These are phyloP conservation scores for Hypsopygia costalis DNA, from an alignment of 2,888 invertebrate species.

Conservation along the genomic window DNA sequence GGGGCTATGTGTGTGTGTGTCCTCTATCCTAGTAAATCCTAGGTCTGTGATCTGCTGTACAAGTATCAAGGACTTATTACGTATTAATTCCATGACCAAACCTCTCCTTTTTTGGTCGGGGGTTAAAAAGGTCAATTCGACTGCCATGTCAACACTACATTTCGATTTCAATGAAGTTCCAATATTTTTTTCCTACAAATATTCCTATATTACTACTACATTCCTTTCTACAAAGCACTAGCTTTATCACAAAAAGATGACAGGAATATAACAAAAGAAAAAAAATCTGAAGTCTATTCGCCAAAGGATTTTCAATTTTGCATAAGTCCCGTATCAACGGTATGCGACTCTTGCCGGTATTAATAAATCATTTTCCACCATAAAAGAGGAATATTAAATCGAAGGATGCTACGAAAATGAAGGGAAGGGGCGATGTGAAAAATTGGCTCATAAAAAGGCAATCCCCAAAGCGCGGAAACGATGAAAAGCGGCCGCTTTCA, in stretches of 20 bases:
- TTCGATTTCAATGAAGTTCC: too few relatives aligned
- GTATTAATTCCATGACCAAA: too few relatives aligned
- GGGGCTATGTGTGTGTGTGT: too few relatives aligned
- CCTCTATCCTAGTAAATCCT: too few relatives aligned
- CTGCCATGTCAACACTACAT: too few relatives aligned
- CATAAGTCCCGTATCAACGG: constrained; percentile 44
- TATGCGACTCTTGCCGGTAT: constrained; percentile 34
- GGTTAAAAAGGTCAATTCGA: too few relatives aligned
- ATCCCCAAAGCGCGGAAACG: constrained; percentile 51
- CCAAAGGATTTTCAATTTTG: constrained; percentile 31
- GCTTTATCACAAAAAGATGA: not conserved
- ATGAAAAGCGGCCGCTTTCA: constrained; percentile 58
- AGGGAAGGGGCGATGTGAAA: constrained; percentile 53
- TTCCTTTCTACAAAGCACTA: too few relatives aligned
- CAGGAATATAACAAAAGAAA: not conserved
- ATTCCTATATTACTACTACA: too few relatives aligned
- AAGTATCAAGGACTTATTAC: too few relatives aligned
- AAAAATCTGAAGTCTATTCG: constrained; percentile 17
- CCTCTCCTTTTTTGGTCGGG: too few relatives aligned
- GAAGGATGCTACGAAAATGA: constrained; percentile 55
- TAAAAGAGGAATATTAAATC: constrained; percentile 69
- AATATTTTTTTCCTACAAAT: too few relatives aligned
- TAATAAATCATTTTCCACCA: constrained; percentile 64
- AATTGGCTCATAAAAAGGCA: constrained; percentile 68
- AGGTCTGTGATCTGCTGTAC: too few relatives aligned